Evolutionary conservation across 35 echinoderm and acorn worm species (phyloP).

Genomic region (Apostichopus japonicus): DNA sequence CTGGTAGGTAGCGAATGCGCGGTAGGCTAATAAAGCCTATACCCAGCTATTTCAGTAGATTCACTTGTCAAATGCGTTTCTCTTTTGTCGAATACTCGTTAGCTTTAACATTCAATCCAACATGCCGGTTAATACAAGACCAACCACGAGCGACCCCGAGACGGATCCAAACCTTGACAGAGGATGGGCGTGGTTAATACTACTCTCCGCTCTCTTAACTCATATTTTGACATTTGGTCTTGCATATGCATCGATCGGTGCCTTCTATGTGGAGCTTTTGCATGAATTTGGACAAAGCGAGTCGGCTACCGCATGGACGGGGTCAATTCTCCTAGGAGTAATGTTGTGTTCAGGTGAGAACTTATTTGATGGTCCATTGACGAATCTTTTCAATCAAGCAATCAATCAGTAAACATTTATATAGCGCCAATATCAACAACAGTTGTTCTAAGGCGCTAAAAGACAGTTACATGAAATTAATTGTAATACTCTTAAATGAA

Average conservation of each 20-base stretch:
- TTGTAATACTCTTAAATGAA: no score
- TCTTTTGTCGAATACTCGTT: no score
- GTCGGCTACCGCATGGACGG: conserved; percentile 80
- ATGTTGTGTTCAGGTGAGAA: conserved; percentile 85
- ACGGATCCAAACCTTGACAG: conserved; percentile 72
- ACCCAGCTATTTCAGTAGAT: no score
- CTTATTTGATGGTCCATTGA: not conserved
- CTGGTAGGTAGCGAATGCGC: no score
- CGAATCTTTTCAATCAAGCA: no score
- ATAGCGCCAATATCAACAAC: no score
- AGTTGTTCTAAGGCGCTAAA: no score
- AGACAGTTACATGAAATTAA: no score
- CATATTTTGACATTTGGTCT: conserved; percentile 90
- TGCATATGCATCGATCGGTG: conserved; percentile 78
- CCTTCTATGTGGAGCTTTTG: conserved; percentile 83
- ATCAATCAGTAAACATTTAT: no score
- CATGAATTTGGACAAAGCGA: conserved; percentile 72
- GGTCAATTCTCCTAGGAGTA: conserved; percentile 80
- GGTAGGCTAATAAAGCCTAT: no score
- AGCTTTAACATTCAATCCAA: not conserved
- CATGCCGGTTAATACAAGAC: not conserved
- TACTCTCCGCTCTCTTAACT: conserved; percentile 81
- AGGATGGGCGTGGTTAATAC: conserved; percentile 92
- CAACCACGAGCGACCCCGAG: not conserved
- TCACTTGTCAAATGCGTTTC: no score